These are phyloP conservation scores for Syngnathoides biaculeatus DNA, from an alignment of 2,113 vertebrate genomes.

Conservation along the genomic window DNA sequence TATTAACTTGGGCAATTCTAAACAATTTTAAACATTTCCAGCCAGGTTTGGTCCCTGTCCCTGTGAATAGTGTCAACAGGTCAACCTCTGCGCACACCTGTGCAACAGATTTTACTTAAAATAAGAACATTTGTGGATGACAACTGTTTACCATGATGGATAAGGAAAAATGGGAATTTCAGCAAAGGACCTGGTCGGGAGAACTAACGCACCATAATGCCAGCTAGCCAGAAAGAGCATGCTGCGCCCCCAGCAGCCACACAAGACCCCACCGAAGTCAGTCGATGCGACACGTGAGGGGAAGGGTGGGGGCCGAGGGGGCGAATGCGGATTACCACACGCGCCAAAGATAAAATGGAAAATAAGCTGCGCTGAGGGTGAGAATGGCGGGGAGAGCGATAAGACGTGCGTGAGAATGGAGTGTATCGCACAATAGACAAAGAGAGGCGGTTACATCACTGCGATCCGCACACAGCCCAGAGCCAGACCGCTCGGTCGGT, in stretches of 20 bases:
- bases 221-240: slow-evolving; percentile 24
- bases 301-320: slow-evolving; percentile 6
- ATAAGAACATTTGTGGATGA: too few species aligned
- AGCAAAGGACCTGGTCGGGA: not conserved
- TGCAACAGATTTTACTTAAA: too few species aligned
- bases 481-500: slow-evolving; percentile 35
- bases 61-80: too few species aligned
- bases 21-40: too few species aligned
- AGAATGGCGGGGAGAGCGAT: slow-evolving; percentile 10
- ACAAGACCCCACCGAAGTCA: slow-evolving; percentile 42
- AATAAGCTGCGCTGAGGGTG: slow-evolving; percentile 13
- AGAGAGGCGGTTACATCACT: slow-evolving; percentile 49
- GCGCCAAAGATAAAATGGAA: not conserved
- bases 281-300: slow-evolving; percentile 44
- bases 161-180: not conserved
- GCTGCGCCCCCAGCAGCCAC: slow-evolving; percentile 51
- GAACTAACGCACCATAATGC: not conserved
- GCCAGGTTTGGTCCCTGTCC: too few species aligned
- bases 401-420: slow-evolving; percentile 15
- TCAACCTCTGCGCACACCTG: too few species aligned
- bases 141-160: not conserved
- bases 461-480: slow-evolving; percentile 40
- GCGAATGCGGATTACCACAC: not conserved
- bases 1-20: too few species aligned
- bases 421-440: slow-evolving; percentile 2